Base-by-base conservation (phyloP, 2,113 vertebrate genomes). In the Proterorhinus semilunaris region DNA sequence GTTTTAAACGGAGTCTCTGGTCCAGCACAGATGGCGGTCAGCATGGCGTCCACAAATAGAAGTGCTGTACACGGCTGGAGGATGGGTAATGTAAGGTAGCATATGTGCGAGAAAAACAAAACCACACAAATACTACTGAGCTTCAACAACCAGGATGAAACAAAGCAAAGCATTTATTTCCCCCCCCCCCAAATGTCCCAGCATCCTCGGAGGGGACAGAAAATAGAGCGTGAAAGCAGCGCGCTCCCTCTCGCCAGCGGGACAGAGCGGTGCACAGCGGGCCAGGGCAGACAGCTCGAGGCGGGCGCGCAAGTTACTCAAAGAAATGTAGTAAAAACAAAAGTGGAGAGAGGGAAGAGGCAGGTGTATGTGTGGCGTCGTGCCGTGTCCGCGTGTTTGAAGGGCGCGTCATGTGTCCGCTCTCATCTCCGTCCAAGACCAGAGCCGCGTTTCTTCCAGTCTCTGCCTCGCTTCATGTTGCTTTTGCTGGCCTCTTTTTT, bases 11-110 rank as follows among this genome's bases (percentile, higher is more conserved):
- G 45, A 57, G 58, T 70, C 68, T 70, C 58, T 46, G 66, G 62
- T 76, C 49, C 53, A 69, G 76, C 81, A 86, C 87, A 89, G 86
- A 89, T 88, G 86, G 88, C 68, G 66, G 80, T 74, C 82, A 81
- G 80, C 74, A 61, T 84, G 79, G 79, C 68, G 72, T 80, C 73
- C 44, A 68, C 80, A 80, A 77, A 78, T 57, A 68, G 57, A 82
- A 68, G 50, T 57, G 47, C 67, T 3, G 69, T 74, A 65, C 70
- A 75, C 48, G 66, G 8, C 68, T 36, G 49, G 64, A 82, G 59
- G 68, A 73, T 67, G 77, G 62, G 51, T 7, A 66, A 76, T 75
- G 36, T 76, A 80, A 77, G 79, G 54, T 75, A 71, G 70, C 84
- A 80, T 77, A 83, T 77, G 83, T 69, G 55, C 69, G 68, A 70